Base-by-base conservation (phyloP, 2,113 vertebrate genomes). In the Brachypodius melanocephalos region DNA sequence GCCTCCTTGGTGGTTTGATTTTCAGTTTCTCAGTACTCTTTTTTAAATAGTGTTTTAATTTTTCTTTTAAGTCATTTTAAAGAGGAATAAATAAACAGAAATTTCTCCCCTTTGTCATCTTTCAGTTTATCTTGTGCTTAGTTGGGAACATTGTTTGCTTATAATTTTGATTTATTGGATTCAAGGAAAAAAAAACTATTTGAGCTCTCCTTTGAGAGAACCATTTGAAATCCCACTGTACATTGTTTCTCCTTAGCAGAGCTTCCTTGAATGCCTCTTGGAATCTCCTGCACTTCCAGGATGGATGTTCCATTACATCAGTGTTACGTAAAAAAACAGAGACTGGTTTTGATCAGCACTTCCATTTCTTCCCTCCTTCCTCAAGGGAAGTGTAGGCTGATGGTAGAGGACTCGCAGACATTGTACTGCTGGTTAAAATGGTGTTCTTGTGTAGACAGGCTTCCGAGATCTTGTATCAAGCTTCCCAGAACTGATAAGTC, bases 1-100 rank as follows among this genome's bases (percentile, higher is more conserved):
- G 95, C 85, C 92, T 95, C 84, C 61, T 84, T 77, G 61, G 68
- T 91, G 81, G 48, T 90, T 96, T 96, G 81, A 59, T 86, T 97
- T 96, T 86, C 81, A 71, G 75, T 68, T 75, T 79, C 74, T 87
- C 34, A 25, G 28, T 80, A 88, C 42, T 91, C 58, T 58, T 89
- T 94, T 91, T 92, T 7, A 84, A 96, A 76, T 88, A 88, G 71
- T 48, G 40, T 66, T 95, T 89, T 85, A 91, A 83, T 78, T 94
- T 85, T 92, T 83, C 95, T 95, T 95, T 85, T 59, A 90, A 85
- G 87, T 92, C 24, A 85, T 95, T 97, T 97, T 94, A 87, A 94
- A 94, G 89, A 92, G 46, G 57, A 96, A 93, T 84, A 82, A 96
- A 97, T 85, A 95, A 94, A 83, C 31, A 73, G 63, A 78, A 89